Evolutionary conservation across 2,113 vertebrate genomes (phyloP), one percentile per base, ranked within the genome.

Genomic region (Callaeas wilsoni): DNA sequence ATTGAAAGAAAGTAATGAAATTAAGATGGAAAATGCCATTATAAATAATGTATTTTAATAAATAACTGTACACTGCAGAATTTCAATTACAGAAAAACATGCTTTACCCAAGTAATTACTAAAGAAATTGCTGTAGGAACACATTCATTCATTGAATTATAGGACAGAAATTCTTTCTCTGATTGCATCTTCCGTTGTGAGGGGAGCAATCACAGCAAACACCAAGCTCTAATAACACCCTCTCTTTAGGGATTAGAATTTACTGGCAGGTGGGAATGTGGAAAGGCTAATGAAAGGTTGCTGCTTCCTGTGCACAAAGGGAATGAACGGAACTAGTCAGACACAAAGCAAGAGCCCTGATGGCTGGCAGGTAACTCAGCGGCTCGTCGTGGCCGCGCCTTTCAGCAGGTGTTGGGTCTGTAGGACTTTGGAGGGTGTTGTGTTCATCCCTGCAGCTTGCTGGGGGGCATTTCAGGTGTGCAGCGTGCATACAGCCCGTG

Each of bases 41-140:
- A 97, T 95, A 97, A 97, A 95, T 94, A 84, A 93, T 84, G 52
- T 84, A 97, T 96, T 96, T 97, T 97, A 93, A 97, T 97, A 96
- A 97, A 96, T 95, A 91, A 92, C 60, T 63, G 33, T 93, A 88
- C 27, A 64, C 69, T 87, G 79, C 92, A 62, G 65, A 89, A 92
- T 97, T 98, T 96, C 96, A 97, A 92, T 97, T 97, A 97, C 89
- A 96, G 95, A 90, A 97, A 96, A 97, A 89, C 94, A 95, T 53
- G 91, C 87, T 97, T 97, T 94, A 91, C 94, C 90, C 82, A 95
- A 96, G 94, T 95, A 96, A 97, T 97, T 97, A 91, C 93, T 81
- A 73, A 69, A 93, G 94, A 96, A 94, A 97, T 97, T 96, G 93
- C 84, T 64, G 60, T 42, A 75, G 95, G 94, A 96, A 86, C 86